These are phyloP conservation scores for Drosophila subsilvestris DNA, from an alignment of 2,888 invertebrate species.

Conservation along the genomic window DNA sequence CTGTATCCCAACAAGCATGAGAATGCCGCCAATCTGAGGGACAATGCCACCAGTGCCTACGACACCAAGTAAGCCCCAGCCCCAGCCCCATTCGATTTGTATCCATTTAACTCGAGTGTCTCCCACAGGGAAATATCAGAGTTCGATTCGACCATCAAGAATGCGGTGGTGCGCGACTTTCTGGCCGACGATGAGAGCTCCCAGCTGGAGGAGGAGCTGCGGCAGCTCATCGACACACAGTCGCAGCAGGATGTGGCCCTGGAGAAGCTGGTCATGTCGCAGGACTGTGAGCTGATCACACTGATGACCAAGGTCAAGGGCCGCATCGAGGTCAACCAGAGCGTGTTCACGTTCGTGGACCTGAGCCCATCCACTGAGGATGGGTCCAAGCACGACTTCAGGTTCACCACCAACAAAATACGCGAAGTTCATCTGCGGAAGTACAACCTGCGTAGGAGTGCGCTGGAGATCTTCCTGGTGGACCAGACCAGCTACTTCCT, in stretches of 20 bases:
- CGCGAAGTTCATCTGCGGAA: constrained; percentile 87
- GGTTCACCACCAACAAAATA: constrained; percentile 86
- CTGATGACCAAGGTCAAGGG: constrained; percentile 87
- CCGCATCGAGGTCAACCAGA: constrained; percentile 87
- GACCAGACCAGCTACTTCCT: constrained; percentile 88
- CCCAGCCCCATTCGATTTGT: background rate
- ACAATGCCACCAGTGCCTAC: constrained; percentile 84
- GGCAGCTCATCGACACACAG: constrained; percentile 83
- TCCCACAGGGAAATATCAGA: constrained; percentile 81
- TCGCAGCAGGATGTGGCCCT: constrained; percentile 84
- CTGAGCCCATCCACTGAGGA: constrained; percentile 85
- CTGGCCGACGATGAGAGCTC: constrained; percentile 84
- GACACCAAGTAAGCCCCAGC: constrained; percentile 79
- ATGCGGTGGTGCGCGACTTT: constrained; percentile 84
- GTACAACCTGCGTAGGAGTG: constrained; percentile 87
- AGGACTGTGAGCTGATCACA: constrained; percentile 87
- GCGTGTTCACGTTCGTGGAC: constrained; percentile 86
- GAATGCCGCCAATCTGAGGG: constrained; percentile 86
- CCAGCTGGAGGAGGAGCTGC: constrained; percentile 85
- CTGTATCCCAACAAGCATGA: constrained; percentile 86
- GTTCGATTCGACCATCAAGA: constrained; percentile 84
- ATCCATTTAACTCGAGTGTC: background rate
- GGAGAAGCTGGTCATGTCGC: constrained; percentile 86
- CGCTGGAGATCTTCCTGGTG: constrained; percentile 87
- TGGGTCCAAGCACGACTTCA: constrained; percentile 84